These are phyloP conservation scores for Melanerpes formicivorus DNA, from an alignment of 2,113 vertebrate genomes.

Conservation along the genomic window DNA sequence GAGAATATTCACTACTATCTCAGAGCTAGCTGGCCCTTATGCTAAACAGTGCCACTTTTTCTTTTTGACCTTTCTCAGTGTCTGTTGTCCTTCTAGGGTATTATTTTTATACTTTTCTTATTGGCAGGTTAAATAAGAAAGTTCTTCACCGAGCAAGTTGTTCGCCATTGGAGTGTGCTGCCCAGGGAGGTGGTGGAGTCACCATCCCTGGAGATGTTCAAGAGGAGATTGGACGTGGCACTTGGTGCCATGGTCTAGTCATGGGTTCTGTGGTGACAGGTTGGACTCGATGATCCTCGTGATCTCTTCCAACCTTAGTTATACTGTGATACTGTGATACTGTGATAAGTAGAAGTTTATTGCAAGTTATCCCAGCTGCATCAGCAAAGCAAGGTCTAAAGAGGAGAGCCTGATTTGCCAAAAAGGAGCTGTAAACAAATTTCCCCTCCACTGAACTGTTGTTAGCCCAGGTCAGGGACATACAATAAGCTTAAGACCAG, in stretches of 20 bases:
- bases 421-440: neutral
- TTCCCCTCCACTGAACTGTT: neutral
- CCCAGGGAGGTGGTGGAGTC: too few species aligned
- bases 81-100: neutral
- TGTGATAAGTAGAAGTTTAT: neutral
- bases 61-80: neutral
- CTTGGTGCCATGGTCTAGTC: too few species aligned
- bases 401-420: neutral
- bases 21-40: neutral
- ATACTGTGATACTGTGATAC: too few species aligned
- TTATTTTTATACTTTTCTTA: neutral
- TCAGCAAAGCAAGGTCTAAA: neutral
- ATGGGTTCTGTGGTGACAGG: too few species aligned
- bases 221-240: too few species aligned
- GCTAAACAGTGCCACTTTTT: neutral
- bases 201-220: too few species aligned
- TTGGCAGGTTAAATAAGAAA: neutral
- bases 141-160: too few species aligned
- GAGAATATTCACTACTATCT: neutral
- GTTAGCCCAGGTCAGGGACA: neutral
- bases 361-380: neutral
- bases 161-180: too few species aligned
- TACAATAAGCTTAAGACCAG: neutral
- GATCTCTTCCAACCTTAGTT: too few species aligned
- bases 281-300: too few species aligned